phyloP scores from a whole-genome alignment of 2,797 vertebrate species.

The Lacerta viridis region DNA sequence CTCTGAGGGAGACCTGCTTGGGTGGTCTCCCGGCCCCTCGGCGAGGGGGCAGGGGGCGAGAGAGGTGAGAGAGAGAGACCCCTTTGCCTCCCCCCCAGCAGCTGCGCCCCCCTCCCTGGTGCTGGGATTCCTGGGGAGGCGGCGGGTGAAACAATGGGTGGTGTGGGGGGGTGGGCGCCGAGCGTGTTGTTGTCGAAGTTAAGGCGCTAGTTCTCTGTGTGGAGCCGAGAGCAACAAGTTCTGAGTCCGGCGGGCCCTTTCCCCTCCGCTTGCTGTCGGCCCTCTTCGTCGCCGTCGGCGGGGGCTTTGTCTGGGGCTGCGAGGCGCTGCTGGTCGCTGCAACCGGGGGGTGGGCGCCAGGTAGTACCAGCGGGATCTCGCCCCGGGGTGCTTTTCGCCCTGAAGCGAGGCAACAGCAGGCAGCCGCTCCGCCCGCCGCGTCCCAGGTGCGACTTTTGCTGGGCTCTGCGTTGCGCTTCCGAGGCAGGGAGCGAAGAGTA shows the following conservation, averaged over 20 bases:
- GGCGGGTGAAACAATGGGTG: neutral
- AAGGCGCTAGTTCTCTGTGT: neutral
- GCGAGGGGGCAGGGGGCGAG: neutral
- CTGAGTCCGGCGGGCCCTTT: neutral
- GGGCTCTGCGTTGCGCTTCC: neutral
- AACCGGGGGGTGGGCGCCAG: neutral
- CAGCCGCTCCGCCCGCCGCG: no score
- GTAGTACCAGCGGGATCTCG: no score
- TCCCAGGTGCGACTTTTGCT: no score
- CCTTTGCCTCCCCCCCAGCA: no score
- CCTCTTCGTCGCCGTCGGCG: no score
- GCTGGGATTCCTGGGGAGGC: neutral
- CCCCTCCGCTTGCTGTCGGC: neutral
- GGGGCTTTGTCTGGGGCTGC: neutral
- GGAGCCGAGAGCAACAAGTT: neutral
- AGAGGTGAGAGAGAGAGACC: constrained; percentile 6
- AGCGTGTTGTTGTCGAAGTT: neutral
- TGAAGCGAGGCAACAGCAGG: no score
- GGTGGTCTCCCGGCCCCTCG: neutral
- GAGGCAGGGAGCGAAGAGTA: neutral
- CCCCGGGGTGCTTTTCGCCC: no score
- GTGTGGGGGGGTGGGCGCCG: neutral
- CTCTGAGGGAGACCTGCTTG: neutral
- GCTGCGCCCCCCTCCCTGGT: no score
- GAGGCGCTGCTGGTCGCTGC: no score